Evolutionary conservation across 2,113 vertebrate genomes (phyloP), one percentile per base, ranked within the genome.

Genomic region (Ammodytes marinus): DNA sequence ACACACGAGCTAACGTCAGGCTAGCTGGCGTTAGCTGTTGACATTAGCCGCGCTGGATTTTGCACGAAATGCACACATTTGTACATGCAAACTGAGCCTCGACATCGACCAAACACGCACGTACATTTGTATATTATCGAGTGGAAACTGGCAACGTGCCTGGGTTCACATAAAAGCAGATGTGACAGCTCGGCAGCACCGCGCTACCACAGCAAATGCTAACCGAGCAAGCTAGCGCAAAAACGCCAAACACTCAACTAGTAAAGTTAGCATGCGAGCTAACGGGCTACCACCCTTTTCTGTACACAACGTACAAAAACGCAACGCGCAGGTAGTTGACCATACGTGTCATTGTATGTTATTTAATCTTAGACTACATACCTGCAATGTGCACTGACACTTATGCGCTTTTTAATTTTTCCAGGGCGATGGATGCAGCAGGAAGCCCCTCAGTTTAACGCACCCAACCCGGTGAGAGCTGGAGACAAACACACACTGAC

Each of bases 221-320:
- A 92, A 79, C 74, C 59, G 19, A 80, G 77, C 84, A 74, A 85
- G 87, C 88, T 89, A 84, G 64, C 77, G 67, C 78, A 45, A 50
- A 75, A 13, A 14, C 43, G 19, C 80, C 76, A 12, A n/a, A 67
- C 47, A 83, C 63, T 82, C 35, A 80, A 86, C 73, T 69, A 82
- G 71, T 74, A 63, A 82, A 86, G 87, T 85, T 92, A 90, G 91
- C 93, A 77, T 49, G 72, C 3, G 50, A 69, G 90, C 88, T 89
- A 88, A 57, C 79, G n/a, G 59, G 74, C 85, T 74, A 39, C 61
- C 78, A 83, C 70, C 78, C 65, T 6, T 80, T 66, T 76, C 8
- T 39, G 50, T 10, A 13, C 52, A 4, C 3, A 14, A 69, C 65
- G 27, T 27, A 27, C 17, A 19, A 49, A 19, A 57, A 57, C 66